Evolutionary conservation across 2,797 vertebrate species (phyloP), one percentile per base, ranked within the genome.

Genomic region (Distichodus sexfasciatus): DNA sequence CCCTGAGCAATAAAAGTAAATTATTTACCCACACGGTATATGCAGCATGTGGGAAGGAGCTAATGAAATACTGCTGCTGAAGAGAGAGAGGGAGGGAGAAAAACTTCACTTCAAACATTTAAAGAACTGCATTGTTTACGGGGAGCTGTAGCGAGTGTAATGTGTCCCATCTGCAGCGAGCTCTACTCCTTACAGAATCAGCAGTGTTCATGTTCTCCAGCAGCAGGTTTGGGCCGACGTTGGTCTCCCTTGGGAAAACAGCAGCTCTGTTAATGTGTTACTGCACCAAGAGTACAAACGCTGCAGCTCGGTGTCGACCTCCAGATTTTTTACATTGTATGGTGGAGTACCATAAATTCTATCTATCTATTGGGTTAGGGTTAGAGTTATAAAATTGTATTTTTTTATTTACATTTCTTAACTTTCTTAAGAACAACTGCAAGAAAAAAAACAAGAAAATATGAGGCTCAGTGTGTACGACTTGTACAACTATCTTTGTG

Each of bases 161-260:
- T 89, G 76, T 79, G 73, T 83, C 61, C 83, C 90, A 89, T 79
- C 75, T 89, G 87, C 55, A 65, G 47, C 44, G 51, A 50, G 23
- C 59, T 64, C 41, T 36, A 21, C 40, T 68, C 66, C 75, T 69
- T 44, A 72, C 41, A 53, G 71, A 62, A 38, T 19, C 62, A 78
- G 76, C 24, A 17, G 69, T 79, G 75, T 69, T 67, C 60, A 74
- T 1, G 15, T 80, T 66, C 58, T 54, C 63, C 55, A 66, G 67
- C 17, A 53, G 31, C 43, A 64, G 47, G 71, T 74, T 61, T 65
- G 65, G 15, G 5, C 58, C 55, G 57, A 28, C 65, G 35, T 47
- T 77, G 43, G 40, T 69, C 73, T 73, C 79, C 36, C 66, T 21
- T 80, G 81, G 73, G 82, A 82, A 84, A 78, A 65, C n/a, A 59